A percentile compares a stretch with the other conserved stretches of the same genome.
Conservation (phyloP, 2,888 invertebrate genomes). For the Argyra leucocephala region DNA sequence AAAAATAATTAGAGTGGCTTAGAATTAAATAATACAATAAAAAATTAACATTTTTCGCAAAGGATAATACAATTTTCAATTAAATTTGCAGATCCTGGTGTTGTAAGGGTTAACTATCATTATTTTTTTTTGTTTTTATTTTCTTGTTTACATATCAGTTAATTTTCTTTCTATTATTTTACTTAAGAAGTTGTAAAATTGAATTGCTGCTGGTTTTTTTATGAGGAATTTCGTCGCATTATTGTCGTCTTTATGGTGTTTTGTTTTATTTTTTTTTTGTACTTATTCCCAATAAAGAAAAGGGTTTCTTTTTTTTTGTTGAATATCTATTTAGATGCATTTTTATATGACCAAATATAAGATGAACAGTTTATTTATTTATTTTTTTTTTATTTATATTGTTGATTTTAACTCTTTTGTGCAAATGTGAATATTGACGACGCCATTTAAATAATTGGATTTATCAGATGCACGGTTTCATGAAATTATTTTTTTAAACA, state of each 20-base stretch:
- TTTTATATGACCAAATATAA: not conserved
- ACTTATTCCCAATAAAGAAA: not conserved
- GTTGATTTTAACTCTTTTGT: not conserved
- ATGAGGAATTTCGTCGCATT: conserved; percentile 6
- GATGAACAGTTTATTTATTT: not conserved
- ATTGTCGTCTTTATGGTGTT: not conserved
- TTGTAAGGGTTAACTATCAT: too few species aligned
- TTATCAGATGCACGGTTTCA: conserved; percentile 6
- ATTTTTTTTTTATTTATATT: not conserved
- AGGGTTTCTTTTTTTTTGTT: too few species aligned
- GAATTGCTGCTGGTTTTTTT: conserved; percentile 6
- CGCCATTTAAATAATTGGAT: conserved; percentile 3
- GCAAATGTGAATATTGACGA: not conserved
- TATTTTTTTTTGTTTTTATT: too few species aligned
- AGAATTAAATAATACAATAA: too few species aligned
- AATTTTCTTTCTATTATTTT: not conserved
- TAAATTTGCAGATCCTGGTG: too few species aligned
- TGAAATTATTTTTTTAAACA: not conserved
- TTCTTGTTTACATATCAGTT: too few species aligned
- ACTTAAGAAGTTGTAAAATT: conserved; percentile 1
- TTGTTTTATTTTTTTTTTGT: not conserved
- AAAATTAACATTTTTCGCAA: too few species aligned
- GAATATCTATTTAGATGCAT: not conserved
- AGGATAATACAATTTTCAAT: too few species aligned
- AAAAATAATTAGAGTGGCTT: too few species aligned